phyloP scores from a whole-genome alignment of 2,113 vertebrate genomes.

The Tragelaphus scriptus region DNA sequence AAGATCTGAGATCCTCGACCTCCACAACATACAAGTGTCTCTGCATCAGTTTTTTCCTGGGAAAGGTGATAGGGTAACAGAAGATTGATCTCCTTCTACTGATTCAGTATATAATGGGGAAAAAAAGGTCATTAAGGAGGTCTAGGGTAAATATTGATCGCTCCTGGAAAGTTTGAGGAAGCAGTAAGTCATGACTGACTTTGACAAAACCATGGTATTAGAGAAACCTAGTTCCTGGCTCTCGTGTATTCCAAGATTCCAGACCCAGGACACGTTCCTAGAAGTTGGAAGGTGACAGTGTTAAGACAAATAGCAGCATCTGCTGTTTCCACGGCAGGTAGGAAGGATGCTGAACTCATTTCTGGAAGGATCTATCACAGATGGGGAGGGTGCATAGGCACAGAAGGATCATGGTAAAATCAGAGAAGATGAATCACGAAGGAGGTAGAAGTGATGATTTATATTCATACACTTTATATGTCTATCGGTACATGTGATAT shows the following conservation, averaged over 20 bases:
- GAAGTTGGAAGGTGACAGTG: neutral
- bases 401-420: neutral
- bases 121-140: neutral
- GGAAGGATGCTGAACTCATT: neutral
- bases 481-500: neutral
- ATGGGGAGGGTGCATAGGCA: neutral
- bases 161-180: neutral
- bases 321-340: accelerated
- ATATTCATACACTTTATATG: accelerated
- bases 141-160: neutral
- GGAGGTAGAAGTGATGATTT: neutral
- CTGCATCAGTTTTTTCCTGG: neutral
- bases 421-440: neutral
- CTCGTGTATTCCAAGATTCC: neutral
- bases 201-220: too few species aligned
- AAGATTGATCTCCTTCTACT: neutral
- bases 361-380: neutral
- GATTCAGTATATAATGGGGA: neutral
- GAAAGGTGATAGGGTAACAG: neutral
- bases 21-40: neutral
- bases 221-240: neutral
- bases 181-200: neutral
- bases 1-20: neutral
- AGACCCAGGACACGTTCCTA: neutral
- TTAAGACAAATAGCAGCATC: neutral